Evolutionary conservation across 2,888 invertebrate genomes (phyloP).

Genomic region (Tetanocera ferruginea): DNA sequence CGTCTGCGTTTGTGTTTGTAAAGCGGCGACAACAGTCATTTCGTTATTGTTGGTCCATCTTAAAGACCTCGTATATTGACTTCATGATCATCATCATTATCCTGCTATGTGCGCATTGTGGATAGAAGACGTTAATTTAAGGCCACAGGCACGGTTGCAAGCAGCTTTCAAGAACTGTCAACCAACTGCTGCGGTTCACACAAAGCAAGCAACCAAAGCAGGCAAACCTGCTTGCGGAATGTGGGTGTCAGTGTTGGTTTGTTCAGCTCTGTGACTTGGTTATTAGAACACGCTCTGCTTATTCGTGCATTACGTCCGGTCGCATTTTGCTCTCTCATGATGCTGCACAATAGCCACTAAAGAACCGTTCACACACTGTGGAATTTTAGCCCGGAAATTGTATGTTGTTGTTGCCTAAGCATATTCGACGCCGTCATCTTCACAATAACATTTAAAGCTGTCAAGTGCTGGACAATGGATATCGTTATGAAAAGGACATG

Average conservation of each 20-base stretch:
- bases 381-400: neutral
- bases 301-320: neutral
- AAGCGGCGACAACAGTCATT: too few relatives aligned
- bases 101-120: too few relatives aligned
- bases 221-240: too few relatives aligned
- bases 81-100: too few relatives aligned
- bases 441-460: neutral
- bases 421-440: neutral
- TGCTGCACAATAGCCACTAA: constrained; percentile 1
- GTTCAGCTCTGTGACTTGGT: neutral
- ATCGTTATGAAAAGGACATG: neutral
- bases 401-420: neutral
- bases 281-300: neutral
- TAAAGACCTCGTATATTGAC: too few relatives aligned
- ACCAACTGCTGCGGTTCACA: too few relatives aligned
- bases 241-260: neutral
- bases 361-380: neutral
- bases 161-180: too few relatives aligned
- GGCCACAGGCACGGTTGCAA: too few relatives aligned
- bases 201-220: too few relatives aligned
- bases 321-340: neutral
- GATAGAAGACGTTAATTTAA: too few relatives aligned
- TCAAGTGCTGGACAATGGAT: neutral
- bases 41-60: too few relatives aligned
- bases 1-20: too few relatives aligned